Conservation (phyloP, 2,888 invertebrate genomes). For the Xylophagus ater region DNA sequence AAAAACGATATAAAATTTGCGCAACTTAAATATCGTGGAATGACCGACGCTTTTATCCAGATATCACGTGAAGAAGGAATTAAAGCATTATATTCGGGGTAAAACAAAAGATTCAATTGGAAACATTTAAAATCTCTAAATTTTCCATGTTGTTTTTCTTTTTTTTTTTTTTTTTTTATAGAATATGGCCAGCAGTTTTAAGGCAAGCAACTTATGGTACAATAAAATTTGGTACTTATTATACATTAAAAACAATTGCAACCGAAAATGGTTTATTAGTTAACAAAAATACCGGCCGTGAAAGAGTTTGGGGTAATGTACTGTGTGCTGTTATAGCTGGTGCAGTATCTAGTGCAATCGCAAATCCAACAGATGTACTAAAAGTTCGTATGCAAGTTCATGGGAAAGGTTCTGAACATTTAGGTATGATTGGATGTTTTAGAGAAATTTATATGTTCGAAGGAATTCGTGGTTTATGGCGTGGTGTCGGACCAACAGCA, state of each 20-base stretch:
- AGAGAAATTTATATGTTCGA: slow-evolving; percentile 71
- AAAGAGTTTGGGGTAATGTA: slow-evolving; percentile 56
- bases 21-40: slow-evolving; percentile 71
- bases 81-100: slow-evolving; percentile 78
- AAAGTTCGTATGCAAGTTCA: slow-evolving; percentile 86
- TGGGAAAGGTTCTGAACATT: slow-evolving; percentile 46
- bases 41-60: slow-evolving; percentile 82
- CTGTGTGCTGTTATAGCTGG: slow-evolving; percentile 60
- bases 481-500: slow-evolving; percentile 83
- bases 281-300: slow-evolving; percentile 39
- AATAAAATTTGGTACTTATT: slow-evolving; percentile 92
- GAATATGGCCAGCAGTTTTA: slow-evolving; percentile 84
- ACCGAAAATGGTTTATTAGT: slow-evolving; percentile 42
- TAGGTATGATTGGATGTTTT: slow-evolving; percentile 64
- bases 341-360: slow-evolving; percentile 86
- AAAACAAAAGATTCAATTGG: slow-evolving; percentile 25
- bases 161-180: slow-evolving; percentile 37
- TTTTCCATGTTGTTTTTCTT: not conserved
- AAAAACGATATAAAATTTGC: slow-evolving; percentile 64
- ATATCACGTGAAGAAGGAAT: slow-evolving; percentile 80
- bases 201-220: slow-evolving; percentile 93
- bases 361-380: slow-evolving; percentile 91
- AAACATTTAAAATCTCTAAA: too few species aligned
- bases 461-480: slow-evolving; percentile 78
- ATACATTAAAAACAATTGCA: slow-evolving; percentile 67